Evolutionary conservation across 1,140 invertebrate genomes (phyloP).

Genomic region (Hyles vespertilio): DNA sequence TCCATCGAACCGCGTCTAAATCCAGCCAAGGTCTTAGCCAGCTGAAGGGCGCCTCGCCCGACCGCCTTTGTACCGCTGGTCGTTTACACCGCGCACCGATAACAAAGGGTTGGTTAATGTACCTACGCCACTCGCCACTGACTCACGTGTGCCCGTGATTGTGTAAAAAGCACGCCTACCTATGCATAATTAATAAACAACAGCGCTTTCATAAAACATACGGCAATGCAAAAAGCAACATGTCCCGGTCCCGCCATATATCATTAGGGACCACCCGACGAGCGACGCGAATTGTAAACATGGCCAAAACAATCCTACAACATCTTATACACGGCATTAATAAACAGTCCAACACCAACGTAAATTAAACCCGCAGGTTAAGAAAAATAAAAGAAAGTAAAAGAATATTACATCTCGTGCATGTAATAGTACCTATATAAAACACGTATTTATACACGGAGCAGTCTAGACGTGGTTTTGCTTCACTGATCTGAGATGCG

Average conservation of each 20-base stretch:
- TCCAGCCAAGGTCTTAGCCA: slow-evolving; percentile 64
- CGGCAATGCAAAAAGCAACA: background rate
- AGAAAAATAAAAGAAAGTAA: slow-evolving; percentile 44
- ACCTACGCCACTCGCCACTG: slow-evolving; percentile 41
- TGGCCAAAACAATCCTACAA: slow-evolving; percentile 33
- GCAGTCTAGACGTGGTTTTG: slow-evolving; percentile 67
- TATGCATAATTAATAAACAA: slow-evolving; percentile 8
- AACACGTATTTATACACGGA: slow-evolving; percentile 47
- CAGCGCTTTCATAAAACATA: slow-evolving; percentile 5
- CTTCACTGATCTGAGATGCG: slow-evolving; percentile 45
- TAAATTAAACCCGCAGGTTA: slow-evolving; percentile 26
- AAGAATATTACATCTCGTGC: slow-evolving; percentile 25
- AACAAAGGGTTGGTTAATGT: slow-evolving; percentile 60
- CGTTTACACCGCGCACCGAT: slow-evolving; percentile 60
- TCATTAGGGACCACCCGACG: slow-evolving; percentile 48
- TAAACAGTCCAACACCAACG: slow-evolving; percentile 32
- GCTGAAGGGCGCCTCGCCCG: slow-evolving; percentile 68
- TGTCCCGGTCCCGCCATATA: slow-evolving; percentile 20
- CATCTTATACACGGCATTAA: slow-evolving; percentile 25
- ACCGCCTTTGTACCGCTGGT: slow-evolving; percentile 54
- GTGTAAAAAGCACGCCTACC: background rate
- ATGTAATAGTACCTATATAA: slow-evolving; percentile 42
- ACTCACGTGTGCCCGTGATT: slow-evolving; percentile 41
- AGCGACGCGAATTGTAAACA: slow-evolving; percentile 19
- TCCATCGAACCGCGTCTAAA: slow-evolving; percentile 69